Evolutionary conservation across 2,888 invertebrate species (phyloP).

Genomic region (Pseudeuparius sepicola): DNA sequence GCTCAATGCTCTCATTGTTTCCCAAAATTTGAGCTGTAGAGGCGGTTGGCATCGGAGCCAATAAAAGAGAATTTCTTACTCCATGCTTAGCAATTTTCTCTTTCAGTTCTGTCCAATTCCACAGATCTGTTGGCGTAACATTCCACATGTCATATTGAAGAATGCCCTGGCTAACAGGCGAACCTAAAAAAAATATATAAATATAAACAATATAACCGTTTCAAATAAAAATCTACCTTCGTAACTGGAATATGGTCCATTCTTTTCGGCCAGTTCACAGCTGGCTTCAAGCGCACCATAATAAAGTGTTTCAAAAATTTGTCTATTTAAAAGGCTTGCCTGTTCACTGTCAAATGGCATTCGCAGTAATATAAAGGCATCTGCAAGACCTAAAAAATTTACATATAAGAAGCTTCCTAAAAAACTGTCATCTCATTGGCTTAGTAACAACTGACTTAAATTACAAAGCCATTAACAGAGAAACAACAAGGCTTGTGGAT

Average conservation of each 20-base stretch:
- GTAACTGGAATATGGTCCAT: conserved; percentile 87
- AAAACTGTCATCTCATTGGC: too few species aligned
- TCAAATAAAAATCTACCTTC: conserved; percentile 44
- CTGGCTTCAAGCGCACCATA: conserved; percentile 94
- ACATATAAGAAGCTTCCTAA: too few species aligned
- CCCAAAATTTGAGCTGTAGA: conserved; percentile 98
- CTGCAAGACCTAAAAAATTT: conserved; percentile 56
- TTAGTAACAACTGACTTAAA: too few species aligned
- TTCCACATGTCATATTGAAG: conserved; percentile 98
- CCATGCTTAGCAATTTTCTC: conserved; percentile 80
- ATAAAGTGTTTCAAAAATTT: conserved; percentile 97
- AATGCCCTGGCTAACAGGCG: conserved; percentile 90
- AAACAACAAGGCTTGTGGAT: too few species aligned
- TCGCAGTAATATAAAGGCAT: conserved; percentile 89
- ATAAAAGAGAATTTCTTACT: conserved; percentile 74
- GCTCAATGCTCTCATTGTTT: conserved; percentile 97
- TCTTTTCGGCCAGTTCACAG: conserved; percentile 79
- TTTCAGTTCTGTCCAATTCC: conserved; percentile 83
- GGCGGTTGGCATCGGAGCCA: conserved; percentile 98
- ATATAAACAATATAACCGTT: not conserved
- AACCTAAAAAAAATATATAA: conserved; percentile 27
- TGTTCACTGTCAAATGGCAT: conserved; percentile 85
- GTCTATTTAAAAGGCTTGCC: conserved; percentile 78
- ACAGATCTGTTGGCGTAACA: conserved; percentile 73
- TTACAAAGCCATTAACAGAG: too few species aligned